Evolutionary conservation across 1,140 invertebrate genomes (phyloP), one percentile per base, ranked within the genome.

Genomic region (Drosophila punjabiensis): DNA sequence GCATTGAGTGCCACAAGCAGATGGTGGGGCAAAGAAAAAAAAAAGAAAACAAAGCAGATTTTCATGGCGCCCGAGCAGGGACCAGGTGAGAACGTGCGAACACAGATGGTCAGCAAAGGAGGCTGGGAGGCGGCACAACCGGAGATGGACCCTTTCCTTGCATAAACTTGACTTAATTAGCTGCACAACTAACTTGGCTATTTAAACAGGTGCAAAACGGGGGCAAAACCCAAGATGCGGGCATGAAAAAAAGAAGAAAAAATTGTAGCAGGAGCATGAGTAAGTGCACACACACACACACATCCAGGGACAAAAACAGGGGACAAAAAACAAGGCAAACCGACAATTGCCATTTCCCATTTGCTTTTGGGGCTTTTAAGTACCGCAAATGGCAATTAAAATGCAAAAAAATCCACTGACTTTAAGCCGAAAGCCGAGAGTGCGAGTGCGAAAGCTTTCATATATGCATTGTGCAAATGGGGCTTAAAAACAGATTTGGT

Each of bases 81-180:
- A 48, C 48, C 75, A 76, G 75, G 75, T 77, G 75, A 76, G 73
- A 77, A 77, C 35, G 74, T 76, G 75, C 55, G 75, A 76, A 77
- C 75, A 61, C 14, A 6, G 33, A 28, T 28, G 67, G 48, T 68
- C 39, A 33, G 47, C 24, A 20, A 20, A 20, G 24, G 33, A 8
- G 47, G 14, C 18, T 10, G 41, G 58, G 33, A 35, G 62, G 37
- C 7, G 37, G 35, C 16, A 50, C 47, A n/a, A 18, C 37, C 37
- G 58, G 64, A 47, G 28, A 24, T 48, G 60, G 60, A 47, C 41
- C 58, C 70, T 39, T 61, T 69, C 55, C 80, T 82, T 89, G 85
- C 85, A 89, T 90, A 89, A 89, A 89, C 85, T 90, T 89, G 86
- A 89, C 85, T 89, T 89, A 89, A 89, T 89, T 89, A 89, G 86